Evolutionary conservation across 2,797 vertebrate species (phyloP), one percentile per base, ranked within the genome.

Genomic region (Dallia pectoralis): DNA sequence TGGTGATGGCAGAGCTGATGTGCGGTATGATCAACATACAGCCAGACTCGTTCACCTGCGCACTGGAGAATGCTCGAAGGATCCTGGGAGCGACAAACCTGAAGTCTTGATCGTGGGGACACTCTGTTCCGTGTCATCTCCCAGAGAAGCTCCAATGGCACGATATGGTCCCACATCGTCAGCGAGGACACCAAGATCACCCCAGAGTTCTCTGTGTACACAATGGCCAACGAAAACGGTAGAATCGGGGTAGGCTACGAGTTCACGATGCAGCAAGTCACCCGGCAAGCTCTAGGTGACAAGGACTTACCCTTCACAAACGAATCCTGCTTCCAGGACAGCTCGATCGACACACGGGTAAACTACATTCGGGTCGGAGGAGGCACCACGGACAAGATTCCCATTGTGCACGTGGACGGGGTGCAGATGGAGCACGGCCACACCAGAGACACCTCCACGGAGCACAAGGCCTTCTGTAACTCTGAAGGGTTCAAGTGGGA

Each of bases 381-480:
- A 0, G 76, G 73, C 0, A 0, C 30, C 1, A 19, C 1, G 0
- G 53, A 48, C 3, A 73, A 18, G n/a, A 69, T 81, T 0, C 76
- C 79, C 32, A 40, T 81, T 0, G 64, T 62, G 9, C 56, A 36
- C 18, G 71, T 81, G 11, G 76, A 74, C 49, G 48, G 29, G 0
- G 69, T 71, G 0, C 74, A 81, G 44, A 74, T 81, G 76, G 76
- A 81, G 30, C 77, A 76, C 30, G 69, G 64, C 0, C 0, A 0
- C 27, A 0, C 4, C 2, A 16, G 40, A 7, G 48, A 81, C 48
- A 76, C 79, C 0, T 78, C 79, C 0, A 74, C 71, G 0, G 74
- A 81, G 15, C 51, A 71, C 71, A 81, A 74, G 11, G 76, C 74
- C 1, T 81, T 78, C 48, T 71, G 67, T 11, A 81, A 81, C 0